phyloP scores from a whole-genome alignment of 2,888 invertebrate species.

The Nomada lathburiana region DNA sequence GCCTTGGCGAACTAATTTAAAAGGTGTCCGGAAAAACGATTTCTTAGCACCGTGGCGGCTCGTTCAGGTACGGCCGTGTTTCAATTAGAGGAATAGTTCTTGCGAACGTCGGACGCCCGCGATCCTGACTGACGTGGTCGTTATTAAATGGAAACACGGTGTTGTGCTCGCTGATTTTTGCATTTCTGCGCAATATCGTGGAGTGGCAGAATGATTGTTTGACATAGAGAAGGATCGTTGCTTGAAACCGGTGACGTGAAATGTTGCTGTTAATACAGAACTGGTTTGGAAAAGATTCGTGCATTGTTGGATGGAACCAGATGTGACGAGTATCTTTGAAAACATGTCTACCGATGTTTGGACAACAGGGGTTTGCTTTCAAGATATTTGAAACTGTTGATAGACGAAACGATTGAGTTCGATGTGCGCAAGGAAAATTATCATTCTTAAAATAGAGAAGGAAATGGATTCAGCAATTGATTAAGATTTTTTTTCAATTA shows the following conservation, averaged over 20 bases:
- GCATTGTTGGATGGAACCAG: background rate
- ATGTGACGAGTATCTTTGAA: background rate
- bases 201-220: background rate
- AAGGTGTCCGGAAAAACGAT: constrained; percentile 34
- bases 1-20: constrained; percentile 58
- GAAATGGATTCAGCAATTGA: too few species aligned
- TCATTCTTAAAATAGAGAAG: too few species aligned
- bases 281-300: background rate
- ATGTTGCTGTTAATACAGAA: background rate
- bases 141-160: constrained; percentile 22
- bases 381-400: background rate
- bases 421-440: too few species aligned
- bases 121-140: constrained; percentile 19
- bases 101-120: background rate
- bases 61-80: constrained; percentile 8
- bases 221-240: background rate
- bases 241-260: too few species aligned
- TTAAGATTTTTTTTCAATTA: too few species aligned
- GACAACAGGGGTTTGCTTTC: background rate
- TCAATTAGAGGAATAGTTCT: constrained; percentile 36
- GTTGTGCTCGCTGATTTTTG: constrained; percentile 9
- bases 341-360: too few species aligned
- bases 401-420: too few species aligned
- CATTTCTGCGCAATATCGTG: background rate
- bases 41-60: background rate